A percentile compares a stretch with the other conserved stretches of the same genome.
These are phyloP conservation scores for Phrynocephalus vlangalii DNA, from an alignment of 2,797 vertebrate genomes.

Conservation along the genomic window DNA sequence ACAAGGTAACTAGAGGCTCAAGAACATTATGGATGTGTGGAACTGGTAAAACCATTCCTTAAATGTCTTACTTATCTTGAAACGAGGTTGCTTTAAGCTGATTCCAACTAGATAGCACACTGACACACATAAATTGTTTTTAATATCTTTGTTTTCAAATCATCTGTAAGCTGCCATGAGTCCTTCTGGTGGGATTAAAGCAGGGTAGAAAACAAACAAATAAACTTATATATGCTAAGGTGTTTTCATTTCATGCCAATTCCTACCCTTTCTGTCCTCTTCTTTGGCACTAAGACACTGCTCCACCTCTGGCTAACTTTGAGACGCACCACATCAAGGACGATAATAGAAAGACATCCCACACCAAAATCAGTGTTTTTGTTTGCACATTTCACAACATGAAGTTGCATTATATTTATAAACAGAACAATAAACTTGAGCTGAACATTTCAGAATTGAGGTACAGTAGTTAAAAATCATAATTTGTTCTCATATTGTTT, in stretches of 20 bases:
- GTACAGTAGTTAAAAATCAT: not conserved
- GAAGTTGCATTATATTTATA: not conserved
- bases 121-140: no score
- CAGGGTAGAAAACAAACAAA: no score
- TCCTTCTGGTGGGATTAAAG: no score
- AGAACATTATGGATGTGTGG: no score
- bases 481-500: constrained; percentile 31
- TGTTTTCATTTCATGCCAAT: not conserved
- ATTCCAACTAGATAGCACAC: no score
- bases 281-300: not conserved
- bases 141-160: no score
- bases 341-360: not conserved
- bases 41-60: no score
- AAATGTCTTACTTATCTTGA: no score
- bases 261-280: not conserved
- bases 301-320: not conserved
- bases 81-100: no score
- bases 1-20: no score
- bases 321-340: not conserved
- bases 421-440: not conserved
- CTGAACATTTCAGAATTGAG: not conserved
- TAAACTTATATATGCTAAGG: not conserved
- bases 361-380: not conserved
- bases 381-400: not conserved
- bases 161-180: no score